Conservation (phyloP, 2,888 invertebrate genomes). For the Chironomus tentans region DNA sequence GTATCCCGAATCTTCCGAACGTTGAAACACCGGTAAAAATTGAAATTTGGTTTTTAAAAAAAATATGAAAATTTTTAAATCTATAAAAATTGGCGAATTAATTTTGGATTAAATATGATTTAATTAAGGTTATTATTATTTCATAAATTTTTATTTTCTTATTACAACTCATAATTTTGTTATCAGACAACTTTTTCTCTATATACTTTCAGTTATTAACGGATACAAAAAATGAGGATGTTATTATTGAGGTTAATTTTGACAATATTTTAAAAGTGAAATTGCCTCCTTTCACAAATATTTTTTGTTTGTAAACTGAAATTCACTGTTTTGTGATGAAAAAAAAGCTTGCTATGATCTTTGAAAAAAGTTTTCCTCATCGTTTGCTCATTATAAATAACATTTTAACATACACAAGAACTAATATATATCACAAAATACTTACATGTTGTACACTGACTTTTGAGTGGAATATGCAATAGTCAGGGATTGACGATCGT, state of each 20-base stretch:
- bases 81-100: background rate
- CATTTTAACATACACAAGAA: background rate
- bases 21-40: conserved; percentile 32
- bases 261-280: background rate
- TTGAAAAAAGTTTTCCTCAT: background rate
- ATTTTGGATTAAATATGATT: background rate
- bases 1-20: conserved; percentile 26
- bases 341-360: too few species aligned
- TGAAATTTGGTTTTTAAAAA: background rate
- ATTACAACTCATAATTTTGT: too few species aligned
- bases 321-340: background rate
- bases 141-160: background rate
- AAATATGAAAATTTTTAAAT: background rate
- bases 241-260: conserved; percentile 22
- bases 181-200: background rate
- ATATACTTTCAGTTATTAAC: conserved; percentile 25
- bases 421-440: too few species aligned
- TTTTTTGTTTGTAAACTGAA: background rate
- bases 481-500: too few species aligned
- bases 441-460: background rate
- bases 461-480: too few species aligned
- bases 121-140: background rate
- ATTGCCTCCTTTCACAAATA: background rate
- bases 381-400: background rate
- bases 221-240: conserved; percentile 22